Percentiles rank a stretch among this genome's conserved stretches.
Evolutionary conservation across 1,140 invertebrate genomes (phyloP).

Genomic region (Nylanderia fulva): DNA sequence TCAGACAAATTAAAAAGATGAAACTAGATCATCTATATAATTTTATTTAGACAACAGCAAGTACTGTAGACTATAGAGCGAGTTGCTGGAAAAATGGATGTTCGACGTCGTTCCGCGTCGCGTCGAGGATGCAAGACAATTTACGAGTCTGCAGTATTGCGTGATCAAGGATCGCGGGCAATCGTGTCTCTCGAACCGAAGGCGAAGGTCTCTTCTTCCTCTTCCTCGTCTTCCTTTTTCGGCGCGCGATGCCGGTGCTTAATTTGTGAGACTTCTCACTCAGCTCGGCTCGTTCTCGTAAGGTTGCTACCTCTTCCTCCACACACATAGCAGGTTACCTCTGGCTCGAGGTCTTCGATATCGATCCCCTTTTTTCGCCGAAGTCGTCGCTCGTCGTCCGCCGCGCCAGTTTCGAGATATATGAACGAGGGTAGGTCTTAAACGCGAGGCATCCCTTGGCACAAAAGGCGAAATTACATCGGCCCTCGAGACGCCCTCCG

Average conservation of each 20-base stretch:
- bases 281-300: constrained; percentile 30
- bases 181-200: constrained; percentile 44
- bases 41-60: too few species aligned
- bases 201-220: constrained; percentile 18
- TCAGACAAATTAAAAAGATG: too few species aligned
- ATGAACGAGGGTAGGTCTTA: constrained; percentile 53
- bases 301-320: constrained; percentile 22
- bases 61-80: too few species aligned
- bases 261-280: constrained; percentile 63
- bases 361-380: constrained; percentile 55
- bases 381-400: constrained; percentile 28
- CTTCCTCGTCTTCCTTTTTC: constrained; percentile 9
- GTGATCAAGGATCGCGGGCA: constrained; percentile 50
- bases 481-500: constrained; percentile 52
- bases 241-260: constrained; percentile 33
- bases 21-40: too few species aligned
- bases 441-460: constrained; percentile 59
- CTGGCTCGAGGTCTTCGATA: constrained; percentile 31
- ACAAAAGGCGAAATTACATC: constrained; percentile 65
- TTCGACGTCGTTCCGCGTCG: constrained; percentile 1
- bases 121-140: constrained; percentile 25
- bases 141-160: constrained; percentile 47
- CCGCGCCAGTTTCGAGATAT: constrained; percentile 64
- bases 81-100: constrained; percentile 19
- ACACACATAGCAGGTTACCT: neutral